These are phyloP conservation scores for Strigamia crassipes DNA, from an alignment of 2,888 invertebrate genomes.

Conservation along the genomic window DNA sequence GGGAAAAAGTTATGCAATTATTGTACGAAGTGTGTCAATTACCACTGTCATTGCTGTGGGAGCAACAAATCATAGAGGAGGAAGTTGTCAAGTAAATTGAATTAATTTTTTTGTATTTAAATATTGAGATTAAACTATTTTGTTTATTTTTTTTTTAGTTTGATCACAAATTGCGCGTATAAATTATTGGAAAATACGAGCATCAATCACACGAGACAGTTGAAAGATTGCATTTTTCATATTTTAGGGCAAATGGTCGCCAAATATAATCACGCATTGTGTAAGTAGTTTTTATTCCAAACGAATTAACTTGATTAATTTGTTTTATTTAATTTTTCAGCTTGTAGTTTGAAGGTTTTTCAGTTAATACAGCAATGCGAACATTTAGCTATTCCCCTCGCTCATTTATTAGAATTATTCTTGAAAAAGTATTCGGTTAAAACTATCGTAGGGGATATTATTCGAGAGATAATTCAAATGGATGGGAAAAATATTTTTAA, in stretches of 20 bases:
- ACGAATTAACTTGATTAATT: background rate
- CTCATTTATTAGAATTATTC: conserved; percentile 72
- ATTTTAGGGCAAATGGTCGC: background rate
- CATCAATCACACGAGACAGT: background rate
- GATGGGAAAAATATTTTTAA: background rate
- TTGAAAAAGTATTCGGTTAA: conserved; percentile 70
- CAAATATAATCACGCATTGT: conserved; percentile 6
- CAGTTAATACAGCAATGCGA: conserved; percentile 78
- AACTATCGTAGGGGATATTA: conserved; percentile 70
- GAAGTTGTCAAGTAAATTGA: background rate
- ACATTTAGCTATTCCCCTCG: conserved; percentile 70
- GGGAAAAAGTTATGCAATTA: background rate
- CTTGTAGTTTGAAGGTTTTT: conserved; percentile 59
- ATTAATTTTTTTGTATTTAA: background rate
- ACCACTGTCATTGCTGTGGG: background rate
- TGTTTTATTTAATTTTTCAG: conserved; percentile 51
- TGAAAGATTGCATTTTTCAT: background rate
- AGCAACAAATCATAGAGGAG: background rate
- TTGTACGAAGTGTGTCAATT: background rate
- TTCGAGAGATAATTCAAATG: conserved; percentile 54
- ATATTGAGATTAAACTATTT: background rate
- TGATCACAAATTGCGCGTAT: background rate
- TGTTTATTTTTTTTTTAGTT: background rate
- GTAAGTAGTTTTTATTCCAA: background rate
- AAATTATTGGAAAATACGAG: conserved; percentile 7